Evolutionary conservation across 2,888 invertebrate species (phyloP).

Genomic region (Caenorhabditis sp.): DNA sequence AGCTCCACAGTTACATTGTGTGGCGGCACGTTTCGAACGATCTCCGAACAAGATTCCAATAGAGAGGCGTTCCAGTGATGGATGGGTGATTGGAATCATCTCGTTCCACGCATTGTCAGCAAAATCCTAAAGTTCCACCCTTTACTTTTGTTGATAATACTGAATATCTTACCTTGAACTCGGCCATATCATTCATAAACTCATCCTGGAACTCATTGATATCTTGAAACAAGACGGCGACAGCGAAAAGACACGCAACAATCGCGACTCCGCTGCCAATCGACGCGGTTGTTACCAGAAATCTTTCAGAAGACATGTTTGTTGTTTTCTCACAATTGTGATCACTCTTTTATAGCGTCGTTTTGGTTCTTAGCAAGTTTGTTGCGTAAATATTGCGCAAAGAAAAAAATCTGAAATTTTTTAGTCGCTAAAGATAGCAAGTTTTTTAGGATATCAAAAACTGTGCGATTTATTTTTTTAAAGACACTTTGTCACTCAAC

Average conservation of each 20-base stretch:
- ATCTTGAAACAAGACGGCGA: constrained; percentile 46
- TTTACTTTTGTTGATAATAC: background rate
- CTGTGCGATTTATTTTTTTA: no score
- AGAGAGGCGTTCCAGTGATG: constrained; percentile 29
- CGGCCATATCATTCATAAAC: constrained; percentile 47
- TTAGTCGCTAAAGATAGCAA: no score
- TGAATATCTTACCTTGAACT: constrained; percentile 31
- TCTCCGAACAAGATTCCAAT: constrained; percentile 34
- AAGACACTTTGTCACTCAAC: no score
- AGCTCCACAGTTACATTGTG: constrained; percentile 44
- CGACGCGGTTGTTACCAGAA: constrained; percentile 34
- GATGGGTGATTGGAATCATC: constrained; percentile 45
- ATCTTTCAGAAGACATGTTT: background rate
- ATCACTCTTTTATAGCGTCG: no score
- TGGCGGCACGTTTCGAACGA: constrained; percentile 45
- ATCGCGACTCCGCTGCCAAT: constrained; percentile 35
- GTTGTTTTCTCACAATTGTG: no score
- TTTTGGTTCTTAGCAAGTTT: constrained; percentile 33
- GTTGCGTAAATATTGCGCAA: constrained; percentile 24
- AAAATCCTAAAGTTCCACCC: constrained; percentile 10
- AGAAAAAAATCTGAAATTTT: no score
- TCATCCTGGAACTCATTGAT: constrained; percentile 48
- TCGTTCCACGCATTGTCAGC: constrained; percentile 48
- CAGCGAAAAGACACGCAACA: constrained; percentile 39
- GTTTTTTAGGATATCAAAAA: no score